Evolutionary conservation across 2,113 vertebrate species (phyloP).

Genomic region (Gobiocypris rarus): DNA sequence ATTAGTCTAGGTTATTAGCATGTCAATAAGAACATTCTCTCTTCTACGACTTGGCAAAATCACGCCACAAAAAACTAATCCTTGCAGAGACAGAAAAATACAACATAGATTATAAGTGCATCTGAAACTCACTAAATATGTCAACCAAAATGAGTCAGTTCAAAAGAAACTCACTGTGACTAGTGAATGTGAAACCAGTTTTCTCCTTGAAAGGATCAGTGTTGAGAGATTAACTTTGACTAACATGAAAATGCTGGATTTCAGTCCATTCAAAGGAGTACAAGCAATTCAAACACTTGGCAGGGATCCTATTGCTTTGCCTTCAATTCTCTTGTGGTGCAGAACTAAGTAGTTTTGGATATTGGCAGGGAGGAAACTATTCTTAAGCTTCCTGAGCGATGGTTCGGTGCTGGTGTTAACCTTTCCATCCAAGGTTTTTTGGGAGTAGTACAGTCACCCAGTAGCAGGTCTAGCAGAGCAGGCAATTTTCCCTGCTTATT

Average conservation of each 20-base stretch:
- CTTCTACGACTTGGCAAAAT: background rate
- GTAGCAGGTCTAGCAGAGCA: background rate
- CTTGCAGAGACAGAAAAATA: background rate
- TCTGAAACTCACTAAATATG: constrained; percentile 7
- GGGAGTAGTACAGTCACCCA: background rate
- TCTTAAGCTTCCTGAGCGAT: background rate
- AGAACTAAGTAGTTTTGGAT: constrained; percentile 20
- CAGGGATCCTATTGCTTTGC: background rate
- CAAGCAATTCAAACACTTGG: constrained; percentile 27
- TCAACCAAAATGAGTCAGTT: background rate
- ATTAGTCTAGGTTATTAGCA: background rate
- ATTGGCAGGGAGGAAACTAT: background rate
- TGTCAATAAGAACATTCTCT: background rate
- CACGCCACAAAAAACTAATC: background rate
- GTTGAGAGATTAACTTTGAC: constrained; percentile 3
- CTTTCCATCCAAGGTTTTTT: background rate
- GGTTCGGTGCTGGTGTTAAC: background rate
- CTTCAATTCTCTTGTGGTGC: background rate
- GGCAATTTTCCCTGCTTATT: background rate
- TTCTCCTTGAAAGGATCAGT: constrained; percentile 14
- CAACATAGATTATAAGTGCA: background rate
- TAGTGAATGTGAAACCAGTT: background rate
- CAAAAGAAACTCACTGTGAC: background rate
- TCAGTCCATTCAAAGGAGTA: constrained; percentile 17
- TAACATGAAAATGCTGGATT: constrained; percentile 20